Percentiles rank a stretch among this genome's conserved stretches.
Evolutionary conservation across 2,113 vertebrate species (phyloP).

Genomic region (Peucedramus taeniatus): DNA sequence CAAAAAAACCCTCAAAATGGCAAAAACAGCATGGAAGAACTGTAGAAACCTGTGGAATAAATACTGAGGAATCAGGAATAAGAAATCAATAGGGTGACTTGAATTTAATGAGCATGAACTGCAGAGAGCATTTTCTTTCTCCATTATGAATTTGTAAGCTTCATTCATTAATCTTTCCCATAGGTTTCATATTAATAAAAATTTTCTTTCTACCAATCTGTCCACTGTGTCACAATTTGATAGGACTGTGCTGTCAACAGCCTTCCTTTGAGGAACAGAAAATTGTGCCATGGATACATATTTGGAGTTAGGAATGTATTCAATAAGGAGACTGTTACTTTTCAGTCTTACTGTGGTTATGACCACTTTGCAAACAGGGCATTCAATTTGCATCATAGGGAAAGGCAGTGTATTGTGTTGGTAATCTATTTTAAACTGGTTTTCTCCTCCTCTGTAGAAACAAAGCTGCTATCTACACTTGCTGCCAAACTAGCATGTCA

Average conservation of each 20-base stretch:
- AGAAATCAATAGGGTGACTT: not conserved
- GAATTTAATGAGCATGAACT: not conserved
- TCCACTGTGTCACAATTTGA: not conserved
- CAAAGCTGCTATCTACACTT: not conserved
- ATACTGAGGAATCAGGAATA: not conserved
- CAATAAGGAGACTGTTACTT: not conserved
- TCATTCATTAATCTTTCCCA: not conserved
- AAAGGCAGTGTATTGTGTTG: not conserved
- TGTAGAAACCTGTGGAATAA: not conserved
- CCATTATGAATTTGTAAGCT: not conserved
- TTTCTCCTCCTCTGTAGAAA: not conserved
- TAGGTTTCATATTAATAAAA: not conserved
- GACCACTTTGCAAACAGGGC: not conserved
- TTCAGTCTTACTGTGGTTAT: not conserved
- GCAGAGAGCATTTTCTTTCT: not conserved
- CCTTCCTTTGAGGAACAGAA: not conserved
- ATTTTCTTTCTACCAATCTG: not conserved
- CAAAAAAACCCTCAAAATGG: not conserved
- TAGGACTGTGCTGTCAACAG: not conserved
- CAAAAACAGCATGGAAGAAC: not conserved
- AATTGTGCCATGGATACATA: rapidly evolving
- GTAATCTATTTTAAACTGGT: not conserved
- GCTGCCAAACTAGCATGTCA: not conserved
- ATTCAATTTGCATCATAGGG: not conserved
- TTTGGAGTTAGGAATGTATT: not conserved